Percentiles rank a stretch among this genome's conserved stretches.
Conservation (phyloP, 2,113 vertebrate species). For the Scolopax mira region DNA sequence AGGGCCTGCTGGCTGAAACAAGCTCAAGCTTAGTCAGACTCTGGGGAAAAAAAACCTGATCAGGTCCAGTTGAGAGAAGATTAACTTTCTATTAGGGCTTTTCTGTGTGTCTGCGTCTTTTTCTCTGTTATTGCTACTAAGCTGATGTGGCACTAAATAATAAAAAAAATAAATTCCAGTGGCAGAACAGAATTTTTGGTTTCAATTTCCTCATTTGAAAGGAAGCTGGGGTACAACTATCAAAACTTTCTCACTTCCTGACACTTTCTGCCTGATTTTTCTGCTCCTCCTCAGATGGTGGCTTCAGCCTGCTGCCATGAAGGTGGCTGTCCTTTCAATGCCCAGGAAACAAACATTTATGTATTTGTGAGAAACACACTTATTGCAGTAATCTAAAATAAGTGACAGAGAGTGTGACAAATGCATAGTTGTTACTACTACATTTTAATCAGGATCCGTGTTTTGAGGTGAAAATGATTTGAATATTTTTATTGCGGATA, state of each 20-base stretch:
- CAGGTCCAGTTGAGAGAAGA: background rate
- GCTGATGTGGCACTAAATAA: background rate
- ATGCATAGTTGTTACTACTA: background rate
- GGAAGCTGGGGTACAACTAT: background rate
- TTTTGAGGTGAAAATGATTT: background rate
- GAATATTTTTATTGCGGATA: background rate
- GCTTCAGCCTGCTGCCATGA: background rate
- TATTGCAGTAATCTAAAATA: background rate
- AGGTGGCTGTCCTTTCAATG: background rate
- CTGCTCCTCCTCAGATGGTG: background rate
- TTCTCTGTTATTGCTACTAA: background rate
- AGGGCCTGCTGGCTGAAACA: background rate
- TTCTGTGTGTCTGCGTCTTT: background rate
- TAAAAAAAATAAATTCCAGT: background rate
- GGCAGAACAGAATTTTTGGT: background rate
- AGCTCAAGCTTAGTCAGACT: background rate
- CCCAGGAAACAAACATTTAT: background rate
- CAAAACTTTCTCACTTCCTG: background rate
- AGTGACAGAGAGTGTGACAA: background rate
- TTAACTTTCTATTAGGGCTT: background rate
- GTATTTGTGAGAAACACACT: background rate
- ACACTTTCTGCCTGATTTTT: background rate
- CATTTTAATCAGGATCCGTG: background rate
- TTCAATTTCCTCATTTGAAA: slow-evolving; percentile 5
- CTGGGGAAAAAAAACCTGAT: background rate